phyloP scores from a whole-genome alignment of 2,888 invertebrate species.

The Blera fallax region DNA sequence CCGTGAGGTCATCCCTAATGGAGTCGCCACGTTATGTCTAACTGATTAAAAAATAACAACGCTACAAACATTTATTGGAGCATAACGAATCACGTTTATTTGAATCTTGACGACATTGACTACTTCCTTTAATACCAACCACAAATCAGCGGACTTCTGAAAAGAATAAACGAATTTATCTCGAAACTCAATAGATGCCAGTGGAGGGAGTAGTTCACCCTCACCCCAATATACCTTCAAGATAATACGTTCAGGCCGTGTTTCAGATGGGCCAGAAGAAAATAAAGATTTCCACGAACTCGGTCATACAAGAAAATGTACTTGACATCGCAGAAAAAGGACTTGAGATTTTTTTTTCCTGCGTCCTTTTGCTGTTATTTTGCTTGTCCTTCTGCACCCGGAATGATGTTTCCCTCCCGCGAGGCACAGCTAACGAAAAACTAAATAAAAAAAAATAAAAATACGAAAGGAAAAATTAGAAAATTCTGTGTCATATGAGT shows the following conservation, averaged over 20 bases:
- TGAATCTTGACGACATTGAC: neutral
- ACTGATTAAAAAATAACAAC: slow-evolving; percentile 3
- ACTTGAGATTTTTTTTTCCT: slow-evolving; percentile 17
- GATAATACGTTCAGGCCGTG: neutral
- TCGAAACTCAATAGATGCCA: slow-evolving; percentile 1
- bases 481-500: slow-evolving; percentile 56
- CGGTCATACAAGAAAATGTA: slow-evolving; percentile 58
- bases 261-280: slow-evolving; percentile 33
- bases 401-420: slow-evolving; percentile 53
- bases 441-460: slow-evolving; percentile 25
- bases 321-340: slow-evolving; percentile 58
- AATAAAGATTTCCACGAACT: slow-evolving; percentile 59
- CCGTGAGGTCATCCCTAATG: neutral
- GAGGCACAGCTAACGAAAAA: slow-evolving; percentile 53
- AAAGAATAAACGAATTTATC: neutral
- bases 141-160: neutral
- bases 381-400: slow-evolving; percentile 31
- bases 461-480: slow-evolving; percentile 45
- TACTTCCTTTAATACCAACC: too few relatives aligned
- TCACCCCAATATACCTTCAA: neutral
- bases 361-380: slow-evolving; percentile 35
- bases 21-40: neutral
- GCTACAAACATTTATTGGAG: neutral
- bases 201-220: neutral
- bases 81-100: slow-evolving; percentile 3